These are phyloP conservation scores for Taurulus bubalis DNA, from an alignment of 2,113 vertebrate genomes.

Conservation along the genomic window DNA sequence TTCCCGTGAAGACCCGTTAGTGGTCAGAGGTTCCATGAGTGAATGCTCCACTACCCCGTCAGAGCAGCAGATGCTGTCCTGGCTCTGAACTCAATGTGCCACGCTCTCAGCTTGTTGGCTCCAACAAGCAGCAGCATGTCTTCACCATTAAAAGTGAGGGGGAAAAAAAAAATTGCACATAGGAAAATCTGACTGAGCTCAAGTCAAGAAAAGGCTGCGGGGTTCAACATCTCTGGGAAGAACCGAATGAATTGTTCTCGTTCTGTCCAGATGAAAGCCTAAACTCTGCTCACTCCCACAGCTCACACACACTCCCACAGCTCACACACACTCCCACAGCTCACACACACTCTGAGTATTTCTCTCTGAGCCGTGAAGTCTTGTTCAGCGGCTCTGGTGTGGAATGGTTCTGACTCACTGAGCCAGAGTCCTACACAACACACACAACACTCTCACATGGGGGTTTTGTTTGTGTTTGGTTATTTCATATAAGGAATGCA, in stretches of 20 bases:
- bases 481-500: background rate
- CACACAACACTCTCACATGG: background rate
- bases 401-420: conserved; percentile 45
- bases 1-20: conserved; percentile 8
- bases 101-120: conserved; percentile 25
- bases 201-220: conserved; percentile 18
- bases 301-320: conserved; percentile 35
- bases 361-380: conserved; percentile 55
- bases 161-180: conserved; percentile 1
- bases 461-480: background rate
- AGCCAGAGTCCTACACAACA: conserved; percentile 30
- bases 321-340: conserved; percentile 28
- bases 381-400: conserved; percentile 40
- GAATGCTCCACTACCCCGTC: conserved; percentile 28
- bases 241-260: background rate
- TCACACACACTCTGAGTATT: conserved; percentile 54
- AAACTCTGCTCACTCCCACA: conserved; percentile 6
- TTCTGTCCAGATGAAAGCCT: background rate
- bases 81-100: conserved; percentile 42
- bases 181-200: conserved; percentile 39
- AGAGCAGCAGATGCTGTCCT: conserved; percentile 40
- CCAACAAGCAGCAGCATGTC: conserved; percentile 29
- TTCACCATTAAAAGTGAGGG: conserved; percentile 30
- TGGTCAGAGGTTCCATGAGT: conserved; percentile 55
- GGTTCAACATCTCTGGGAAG: background rate